Evolutionary conservation across 53 echinoderm and acorn worm genomes (phyloP).

Genomic region (Echinometra lucunter): DNA sequence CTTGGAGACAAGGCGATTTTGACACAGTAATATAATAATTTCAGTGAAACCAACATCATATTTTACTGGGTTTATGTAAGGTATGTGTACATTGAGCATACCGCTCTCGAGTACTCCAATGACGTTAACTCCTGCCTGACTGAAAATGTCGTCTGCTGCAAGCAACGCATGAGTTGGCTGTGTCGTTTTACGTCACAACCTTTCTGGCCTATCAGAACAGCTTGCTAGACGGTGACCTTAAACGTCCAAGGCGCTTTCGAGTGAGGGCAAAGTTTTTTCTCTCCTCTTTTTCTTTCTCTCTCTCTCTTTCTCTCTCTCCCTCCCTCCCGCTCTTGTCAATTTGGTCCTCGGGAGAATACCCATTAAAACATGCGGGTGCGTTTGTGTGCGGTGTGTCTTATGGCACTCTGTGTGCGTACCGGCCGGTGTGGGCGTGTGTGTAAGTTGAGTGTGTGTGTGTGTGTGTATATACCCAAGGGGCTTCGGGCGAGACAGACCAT

Average conservation of each 20-base stretch:
- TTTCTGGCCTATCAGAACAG: slow-evolving; percentile 47
- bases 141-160: slow-evolving; percentile 30
- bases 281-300: slow-evolving; percentile 13
- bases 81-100: neutral
- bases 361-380: slow-evolving; percentile 37
- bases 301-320: neutral
- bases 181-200: slow-evolving; percentile 58
- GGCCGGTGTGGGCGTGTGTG: slow-evolving; percentile 38
- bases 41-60: neutral
- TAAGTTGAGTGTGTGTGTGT: neutral
- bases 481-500: slow-evolving; percentile 35
- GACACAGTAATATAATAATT: neutral
- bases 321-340: slow-evolving; percentile 44
- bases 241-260: slow-evolving; percentile 65
- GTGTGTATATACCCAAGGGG: slow-evolving; percentile 62
- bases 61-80: neutral
- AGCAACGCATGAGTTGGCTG: slow-evolving; percentile 36
- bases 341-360: slow-evolving; percentile 4
- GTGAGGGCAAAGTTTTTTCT: slow-evolving; percentile 38
- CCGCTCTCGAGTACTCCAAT: neutral
- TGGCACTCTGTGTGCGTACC: neutral
- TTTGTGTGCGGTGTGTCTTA: slow-evolving; percentile 32
- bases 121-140: slow-evolving; percentile 19
- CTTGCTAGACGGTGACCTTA: slow-evolving; percentile 58
- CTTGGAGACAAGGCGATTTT: neutral